Conservation (phyloP, 2,797 vertebrate genomes). For the Sebastes kiyomatsui region DNA sequence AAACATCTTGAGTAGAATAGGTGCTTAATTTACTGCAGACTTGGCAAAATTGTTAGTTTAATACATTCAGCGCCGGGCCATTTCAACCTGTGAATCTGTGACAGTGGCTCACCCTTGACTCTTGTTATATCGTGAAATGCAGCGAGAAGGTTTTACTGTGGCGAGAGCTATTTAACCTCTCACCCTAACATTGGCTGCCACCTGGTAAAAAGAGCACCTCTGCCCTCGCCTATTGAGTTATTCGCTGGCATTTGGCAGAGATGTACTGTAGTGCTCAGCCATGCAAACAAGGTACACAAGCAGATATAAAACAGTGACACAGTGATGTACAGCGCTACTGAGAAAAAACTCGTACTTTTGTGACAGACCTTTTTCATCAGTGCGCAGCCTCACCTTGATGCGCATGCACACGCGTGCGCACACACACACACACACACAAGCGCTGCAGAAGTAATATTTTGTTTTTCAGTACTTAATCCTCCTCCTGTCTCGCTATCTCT, state of each 20-base stretch:
- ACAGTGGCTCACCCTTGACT: not conserved
- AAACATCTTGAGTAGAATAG: not conserved
- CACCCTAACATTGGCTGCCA: not conserved
- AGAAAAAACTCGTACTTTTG: conserved; percentile 18
- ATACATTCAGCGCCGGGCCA: not conserved
- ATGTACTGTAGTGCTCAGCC: not conserved
- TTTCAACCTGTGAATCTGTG: not conserved
- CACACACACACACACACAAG: not conserved
- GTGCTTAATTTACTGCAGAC: not conserved
- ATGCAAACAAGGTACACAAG: conserved; percentile 8
- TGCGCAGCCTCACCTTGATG: not conserved
- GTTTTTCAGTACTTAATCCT: conserved; percentile 59
- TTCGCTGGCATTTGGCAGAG: conserved; percentile 12
- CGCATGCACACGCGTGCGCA: not conserved
- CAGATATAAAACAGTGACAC: not conserved
- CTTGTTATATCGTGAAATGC: conserved; percentile 9
- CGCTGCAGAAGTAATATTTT: conserved; percentile 48
- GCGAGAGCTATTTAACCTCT: conserved; percentile 38
- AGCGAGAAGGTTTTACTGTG: not conserved
- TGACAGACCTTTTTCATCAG: conserved; percentile 19
- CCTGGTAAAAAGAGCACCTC: conserved; percentile 26
- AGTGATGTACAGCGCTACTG: not conserved
- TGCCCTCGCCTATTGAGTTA: conserved; percentile 28
- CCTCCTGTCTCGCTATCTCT: conserved; percentile 41
- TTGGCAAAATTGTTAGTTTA: not conserved